Conservation (phyloP, 1,140 invertebrate species). For the Cydia fagiglandana region DNA sequence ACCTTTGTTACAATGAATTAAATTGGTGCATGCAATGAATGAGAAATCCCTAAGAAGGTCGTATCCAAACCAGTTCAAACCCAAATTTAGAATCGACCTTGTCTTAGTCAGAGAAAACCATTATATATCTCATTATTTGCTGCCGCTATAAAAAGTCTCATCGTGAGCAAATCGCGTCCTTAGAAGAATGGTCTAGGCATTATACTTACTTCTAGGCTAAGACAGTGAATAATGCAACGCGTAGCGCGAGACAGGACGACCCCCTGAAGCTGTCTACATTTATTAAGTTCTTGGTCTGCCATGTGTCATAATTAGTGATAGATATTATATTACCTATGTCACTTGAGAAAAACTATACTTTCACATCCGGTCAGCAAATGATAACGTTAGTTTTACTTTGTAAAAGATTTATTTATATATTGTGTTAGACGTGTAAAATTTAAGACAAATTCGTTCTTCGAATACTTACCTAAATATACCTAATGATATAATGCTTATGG, state of each 20-base stretch:
- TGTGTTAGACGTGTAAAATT: not conserved
- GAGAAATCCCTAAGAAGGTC: too few relatives aligned
- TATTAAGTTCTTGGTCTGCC: not conserved
- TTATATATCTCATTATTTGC: too few relatives aligned
- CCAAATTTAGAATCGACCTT: too few relatives aligned
- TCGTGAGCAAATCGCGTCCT: not conserved
- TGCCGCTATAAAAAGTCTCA: not conserved
- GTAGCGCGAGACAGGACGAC: not conserved
- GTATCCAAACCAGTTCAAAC: too few relatives aligned
- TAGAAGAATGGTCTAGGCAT: not conserved
- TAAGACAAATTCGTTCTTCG: too few relatives aligned
- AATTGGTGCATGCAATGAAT: too few relatives aligned
- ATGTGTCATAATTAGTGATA: constrained; percentile 6
- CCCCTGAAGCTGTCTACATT: not conserved
- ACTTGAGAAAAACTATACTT: not conserved
- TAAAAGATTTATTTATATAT: not conserved
- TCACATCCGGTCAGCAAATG: not conserved
- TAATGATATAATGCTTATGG: too few relatives aligned
- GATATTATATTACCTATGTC: not conserved
- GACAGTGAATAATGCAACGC: constrained; percentile 2
- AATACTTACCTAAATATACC: too few relatives aligned
- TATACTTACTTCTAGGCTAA: not conserved
- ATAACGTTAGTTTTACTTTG: not conserved
- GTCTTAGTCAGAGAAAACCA: too few relatives aligned
- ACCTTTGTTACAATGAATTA: too few relatives aligned